Conservation (phyloP, 2,113 vertebrate genomes). For the Rhea americana region DNA sequence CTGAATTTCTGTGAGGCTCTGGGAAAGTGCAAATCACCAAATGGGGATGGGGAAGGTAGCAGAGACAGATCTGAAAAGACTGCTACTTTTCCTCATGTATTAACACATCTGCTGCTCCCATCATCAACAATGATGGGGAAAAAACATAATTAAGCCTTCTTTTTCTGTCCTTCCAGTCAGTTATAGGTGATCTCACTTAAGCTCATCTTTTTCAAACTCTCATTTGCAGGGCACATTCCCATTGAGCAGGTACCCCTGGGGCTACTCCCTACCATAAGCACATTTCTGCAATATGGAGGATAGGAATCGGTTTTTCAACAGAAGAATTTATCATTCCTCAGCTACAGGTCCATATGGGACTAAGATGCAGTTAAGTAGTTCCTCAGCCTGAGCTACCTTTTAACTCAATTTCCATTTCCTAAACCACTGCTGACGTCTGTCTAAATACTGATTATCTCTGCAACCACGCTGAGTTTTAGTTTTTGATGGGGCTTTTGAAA, state of each 20-base stretch:
- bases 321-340: background rate
- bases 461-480: background rate
- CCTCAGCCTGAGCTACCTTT: constrained; percentile 1
- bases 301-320: fast-evolving
- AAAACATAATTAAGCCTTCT: background rate
- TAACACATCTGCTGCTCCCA: background rate
- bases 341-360: background rate
- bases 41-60: background rate
- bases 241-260: background rate
- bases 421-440: constrained; percentile 41
- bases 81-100: background rate
- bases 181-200: fast-evolving
- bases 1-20: background rate
- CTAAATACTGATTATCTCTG: constrained; percentile 46
- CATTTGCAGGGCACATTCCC: fast-evolving
- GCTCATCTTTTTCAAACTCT: background rate
- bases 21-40: background rate
- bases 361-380: background rate
- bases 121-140: background rate
- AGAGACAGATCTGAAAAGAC: background rate
- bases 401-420: constrained; percentile 42
- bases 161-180: background rate
- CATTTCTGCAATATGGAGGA: background rate
- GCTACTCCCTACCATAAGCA: background rate
- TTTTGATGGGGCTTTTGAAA: constrained; percentile 29